Base-by-base conservation (phyloP, 2,888 invertebrate species). In the Ethmia dodecea region DNA sequence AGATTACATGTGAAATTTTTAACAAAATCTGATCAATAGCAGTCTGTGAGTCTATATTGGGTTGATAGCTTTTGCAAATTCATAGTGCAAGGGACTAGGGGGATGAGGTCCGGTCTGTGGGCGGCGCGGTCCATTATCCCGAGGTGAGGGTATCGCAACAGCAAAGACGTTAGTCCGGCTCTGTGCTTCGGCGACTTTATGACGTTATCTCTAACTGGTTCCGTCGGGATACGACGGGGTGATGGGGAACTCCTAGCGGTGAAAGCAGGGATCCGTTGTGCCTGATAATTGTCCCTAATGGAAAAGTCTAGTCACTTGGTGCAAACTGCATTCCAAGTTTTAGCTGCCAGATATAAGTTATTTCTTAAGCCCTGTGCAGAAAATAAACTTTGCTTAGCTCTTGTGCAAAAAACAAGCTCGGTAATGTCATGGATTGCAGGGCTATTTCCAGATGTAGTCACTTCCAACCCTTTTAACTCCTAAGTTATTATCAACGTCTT, bases 121-220 rank as follows among this genome's bases (percentile, higher is more conserved):
- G 52, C 59, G 65, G 67, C 52, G 65, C 53, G 60, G 72, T 79
- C 77, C 79, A 80, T 81, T 81, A 83, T 78, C 70, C 64, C 64
- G 68, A 70, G 69, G 78, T 73, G 72, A 72, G 72, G 71, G 66
- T 70, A 66, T 59, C 66, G 62, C 73, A 72, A 68, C 75, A 76
- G 74, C 79, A 74, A 81, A 80, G 79, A 79, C 76, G 78, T 75
- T 79, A 78, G 78, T 77, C 80, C 78, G 76, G 75, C 76, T 71
- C 75, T 74, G 65, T 68, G 78, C 78, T 68, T 74, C 74, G 76
- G 71, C 67, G 81, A 80, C 74, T 83, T 84, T 84, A 83, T 80
- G 79, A 84, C 83, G 79, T 84, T 84, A 84, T 83, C 83, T 76
- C 79, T 83, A 83, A 83, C 83, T 80, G 80, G 79, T 75, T 77